Conservation (phyloP, 1,140 invertebrate genomes). For the Magallana angulata region DNA sequence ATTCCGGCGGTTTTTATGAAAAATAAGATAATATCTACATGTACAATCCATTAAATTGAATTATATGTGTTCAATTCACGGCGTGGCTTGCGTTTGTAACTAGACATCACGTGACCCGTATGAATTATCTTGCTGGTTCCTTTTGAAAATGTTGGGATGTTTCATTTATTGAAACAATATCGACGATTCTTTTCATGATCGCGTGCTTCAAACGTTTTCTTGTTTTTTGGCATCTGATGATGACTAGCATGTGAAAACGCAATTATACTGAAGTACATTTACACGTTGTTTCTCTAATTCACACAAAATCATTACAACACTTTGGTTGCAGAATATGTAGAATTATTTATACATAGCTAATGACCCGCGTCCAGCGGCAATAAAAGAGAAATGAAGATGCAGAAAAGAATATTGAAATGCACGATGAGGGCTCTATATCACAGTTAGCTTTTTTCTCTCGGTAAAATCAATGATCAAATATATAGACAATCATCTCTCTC, state of each 20-base stretch:
- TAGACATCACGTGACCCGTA: neutral
- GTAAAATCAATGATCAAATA: too few relatives aligned
- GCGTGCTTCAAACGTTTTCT: conserved; percentile 13
- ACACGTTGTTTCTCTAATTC: conserved; percentile 16
- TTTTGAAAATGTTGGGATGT: neutral
- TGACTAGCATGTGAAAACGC: neutral
- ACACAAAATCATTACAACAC: conserved; percentile 7
- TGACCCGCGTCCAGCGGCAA: conserved; percentile 6
- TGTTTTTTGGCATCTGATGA: neutral
- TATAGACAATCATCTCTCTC: too few relatives aligned
- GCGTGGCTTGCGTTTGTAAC: neutral
- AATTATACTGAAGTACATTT: conserved; percentile 10
- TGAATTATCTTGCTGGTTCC: neutral
- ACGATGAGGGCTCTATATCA: too few relatives aligned
- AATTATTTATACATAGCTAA: conserved; percentile 29
- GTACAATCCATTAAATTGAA: too few relatives aligned
- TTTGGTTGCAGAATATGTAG: neutral
- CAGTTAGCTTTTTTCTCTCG: too few relatives aligned
- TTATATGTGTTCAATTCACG: neutral
- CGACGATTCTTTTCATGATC: neutral
- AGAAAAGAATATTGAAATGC: too few relatives aligned
- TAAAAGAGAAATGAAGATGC: neutral
- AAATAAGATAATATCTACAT: neutral
- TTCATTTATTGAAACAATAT: conserved; percentile 30
- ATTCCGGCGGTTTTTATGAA: neutral